phyloP scores from a whole-genome alignment of 1,140 invertebrate species.

The Drosophila seguyi region DNA sequence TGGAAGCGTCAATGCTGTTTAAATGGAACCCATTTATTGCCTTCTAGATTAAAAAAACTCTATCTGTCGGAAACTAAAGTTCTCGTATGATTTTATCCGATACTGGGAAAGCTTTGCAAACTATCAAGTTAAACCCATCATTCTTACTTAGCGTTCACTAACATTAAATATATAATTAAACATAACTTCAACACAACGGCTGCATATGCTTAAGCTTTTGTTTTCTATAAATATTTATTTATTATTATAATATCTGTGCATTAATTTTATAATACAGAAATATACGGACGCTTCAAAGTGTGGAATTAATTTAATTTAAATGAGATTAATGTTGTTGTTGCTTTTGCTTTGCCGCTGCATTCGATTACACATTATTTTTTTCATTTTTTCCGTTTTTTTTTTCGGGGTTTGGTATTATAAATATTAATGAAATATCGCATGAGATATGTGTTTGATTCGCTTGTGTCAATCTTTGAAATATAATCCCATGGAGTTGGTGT shows the following conservation, averaged over 20 bases:
- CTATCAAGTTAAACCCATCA: slow-evolving; percentile 5
- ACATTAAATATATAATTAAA: slow-evolving; percentile 16
- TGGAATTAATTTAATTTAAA: slow-evolving; percentile 43
- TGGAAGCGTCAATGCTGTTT: background rate
- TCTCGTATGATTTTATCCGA: background rate
- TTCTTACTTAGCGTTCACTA: slow-evolving; percentile 7
- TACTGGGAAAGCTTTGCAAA: slow-evolving; percentile 1
- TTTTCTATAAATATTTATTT: slow-evolving; percentile 43
- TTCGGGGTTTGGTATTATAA: slow-evolving; percentile 29
- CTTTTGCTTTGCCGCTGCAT: slow-evolving; percentile 31
- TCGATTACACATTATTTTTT: slow-evolving; percentile 32
- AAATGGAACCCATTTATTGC: slow-evolving; percentile 5
- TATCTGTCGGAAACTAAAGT: slow-evolving; percentile 7
- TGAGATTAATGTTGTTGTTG: slow-evolving; percentile 27
- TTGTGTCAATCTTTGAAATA: slow-evolving; percentile 45
- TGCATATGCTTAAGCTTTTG: slow-evolving; percentile 6
- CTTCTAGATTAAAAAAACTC: slow-evolving; percentile 1
- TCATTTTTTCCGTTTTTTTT: background rate
- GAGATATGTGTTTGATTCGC: slow-evolving; percentile 34
- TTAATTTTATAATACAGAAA: slow-evolving; percentile 16
- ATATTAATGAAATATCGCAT: slow-evolving; percentile 47
- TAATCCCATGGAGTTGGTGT: slow-evolving; percentile 31
- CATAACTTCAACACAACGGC: background rate
- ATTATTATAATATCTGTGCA: slow-evolving; percentile 15
- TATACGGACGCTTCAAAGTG: slow-evolving; percentile 23